These are phyloP conservation scores for Callocephalon fimbriatum DNA, from an alignment of 2,113 vertebrate species.

Conservation along the genomic window DNA sequence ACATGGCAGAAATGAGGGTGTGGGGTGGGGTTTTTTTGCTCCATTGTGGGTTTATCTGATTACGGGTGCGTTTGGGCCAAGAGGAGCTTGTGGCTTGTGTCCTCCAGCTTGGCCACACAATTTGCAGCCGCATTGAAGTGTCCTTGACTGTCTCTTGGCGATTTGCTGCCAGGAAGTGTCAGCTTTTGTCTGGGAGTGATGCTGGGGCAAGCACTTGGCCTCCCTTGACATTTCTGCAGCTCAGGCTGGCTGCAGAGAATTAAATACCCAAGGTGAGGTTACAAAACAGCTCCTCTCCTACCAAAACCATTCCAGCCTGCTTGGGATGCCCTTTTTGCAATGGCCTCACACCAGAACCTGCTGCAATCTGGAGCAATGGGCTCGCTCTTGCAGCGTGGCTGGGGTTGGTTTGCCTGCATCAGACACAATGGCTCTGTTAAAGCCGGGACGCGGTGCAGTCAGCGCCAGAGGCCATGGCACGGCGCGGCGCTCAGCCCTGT, in stretches of 20 bases:
- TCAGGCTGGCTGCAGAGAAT: not conserved
- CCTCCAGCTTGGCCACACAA: slow-evolving; percentile 78
- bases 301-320: accelerated
- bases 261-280: not conserved
- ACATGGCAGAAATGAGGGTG: not conserved
- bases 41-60: slow-evolving; percentile 69
- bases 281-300: not conserved
- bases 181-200: slow-evolving; percentile 75
- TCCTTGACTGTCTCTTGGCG: slow-evolving; percentile 64
- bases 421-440: slow-evolving; percentile 8
- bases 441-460: not conserved
- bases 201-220: slow-evolving; percentile 57
- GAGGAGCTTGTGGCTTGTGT: slow-evolving; percentile 82
- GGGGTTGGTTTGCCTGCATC: not conserved
- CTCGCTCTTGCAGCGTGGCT: not conserved
- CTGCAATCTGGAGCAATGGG: not conserved
- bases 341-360: not conserved
- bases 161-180: slow-evolving; percentile 73
- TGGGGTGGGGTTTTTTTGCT: not conserved
- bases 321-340: accelerated
- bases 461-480: not conserved
- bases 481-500: accelerated
- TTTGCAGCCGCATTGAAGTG: slow-evolving; percentile 79
- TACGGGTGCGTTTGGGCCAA: slow-evolving; percentile 69
- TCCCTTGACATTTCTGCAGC: not conserved